phyloP scores from a whole-genome alignment of 2,797 vertebrate species.

The Typhlichthys subterraneus region DNA sequence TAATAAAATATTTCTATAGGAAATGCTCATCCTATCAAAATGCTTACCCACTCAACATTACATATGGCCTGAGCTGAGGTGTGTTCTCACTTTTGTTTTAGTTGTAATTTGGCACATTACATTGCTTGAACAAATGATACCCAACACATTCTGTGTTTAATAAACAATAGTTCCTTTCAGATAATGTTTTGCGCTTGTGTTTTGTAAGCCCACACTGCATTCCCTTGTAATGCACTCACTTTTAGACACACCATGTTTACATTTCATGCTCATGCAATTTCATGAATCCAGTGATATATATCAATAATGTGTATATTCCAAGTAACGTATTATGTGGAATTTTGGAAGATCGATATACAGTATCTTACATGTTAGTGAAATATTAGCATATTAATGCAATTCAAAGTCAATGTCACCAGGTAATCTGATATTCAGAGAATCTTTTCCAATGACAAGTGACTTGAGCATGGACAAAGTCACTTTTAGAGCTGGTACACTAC shows the following conservation, averaged over 20 bases:
- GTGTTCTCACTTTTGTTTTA: conserved; percentile 62
- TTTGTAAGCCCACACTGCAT: conserved; percentile 25
- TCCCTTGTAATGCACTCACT: conserved; percentile 32
- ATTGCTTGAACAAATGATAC: conserved; percentile 54
- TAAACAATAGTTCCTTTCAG: conserved; percentile 65
- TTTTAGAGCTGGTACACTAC: conserved; percentile 57
- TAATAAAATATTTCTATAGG: conserved; percentile 53
- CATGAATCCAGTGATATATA: no score
- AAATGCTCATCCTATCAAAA: conserved; percentile 31
- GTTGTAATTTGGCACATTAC: conserved; percentile 63
- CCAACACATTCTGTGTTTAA: conserved; percentile 59
- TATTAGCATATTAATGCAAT: not conserved
- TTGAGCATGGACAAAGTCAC: conserved; percentile 63
- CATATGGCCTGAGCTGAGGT: conserved; percentile 49
- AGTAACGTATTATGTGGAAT: no score
- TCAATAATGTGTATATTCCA: no score
- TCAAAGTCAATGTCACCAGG: conserved; percentile 15
- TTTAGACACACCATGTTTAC: no score
- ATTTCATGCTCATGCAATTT: no score
- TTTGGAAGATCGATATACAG: no score
- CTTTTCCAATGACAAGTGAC: conserved; percentile 51
- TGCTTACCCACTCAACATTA: conserved; percentile 44
- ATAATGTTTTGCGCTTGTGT: conserved; percentile 34
- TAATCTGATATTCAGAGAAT: conserved; percentile 43
- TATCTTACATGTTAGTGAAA: no score